Conservation (phyloP, 1,140 invertebrate species). For the Apis dorsata region DNA sequence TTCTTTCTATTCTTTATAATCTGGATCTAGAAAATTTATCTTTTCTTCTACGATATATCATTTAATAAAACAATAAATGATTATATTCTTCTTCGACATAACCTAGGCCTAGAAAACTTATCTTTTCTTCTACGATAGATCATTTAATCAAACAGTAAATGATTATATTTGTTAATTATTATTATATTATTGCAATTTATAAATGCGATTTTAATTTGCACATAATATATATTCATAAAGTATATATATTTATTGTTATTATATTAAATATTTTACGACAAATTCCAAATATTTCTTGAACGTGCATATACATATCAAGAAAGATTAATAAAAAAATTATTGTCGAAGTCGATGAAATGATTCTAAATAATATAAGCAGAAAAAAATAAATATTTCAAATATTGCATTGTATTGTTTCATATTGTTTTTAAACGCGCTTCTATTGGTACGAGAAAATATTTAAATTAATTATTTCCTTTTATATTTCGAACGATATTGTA, state of each 20-base stretch:
- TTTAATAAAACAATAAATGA: background rate
- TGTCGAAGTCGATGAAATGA: background rate
- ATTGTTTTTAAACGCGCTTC: background rate
- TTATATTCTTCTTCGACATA: background rate
- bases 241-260: no score
- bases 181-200: background rate
- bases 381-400: background rate
- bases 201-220: no score
- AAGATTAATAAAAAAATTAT: slow-evolving; percentile 24
- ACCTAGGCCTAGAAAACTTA: background rate
- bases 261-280: background rate
- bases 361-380: background rate
- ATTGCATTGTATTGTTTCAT: no score
- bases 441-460: background rate
- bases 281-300: background rate
- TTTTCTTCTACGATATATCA: background rate
- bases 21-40: background rate
- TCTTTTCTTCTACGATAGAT: background rate
- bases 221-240: background rate
- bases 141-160: background rate
- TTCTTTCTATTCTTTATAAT: background rate
- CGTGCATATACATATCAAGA: background rate
- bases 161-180: background rate
- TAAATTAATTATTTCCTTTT: background rate
- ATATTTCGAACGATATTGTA: background rate